Evolutionary conservation across 92 coral and sea anemone species (phyloP).

Genomic region (Phenganax subtilis): DNA sequence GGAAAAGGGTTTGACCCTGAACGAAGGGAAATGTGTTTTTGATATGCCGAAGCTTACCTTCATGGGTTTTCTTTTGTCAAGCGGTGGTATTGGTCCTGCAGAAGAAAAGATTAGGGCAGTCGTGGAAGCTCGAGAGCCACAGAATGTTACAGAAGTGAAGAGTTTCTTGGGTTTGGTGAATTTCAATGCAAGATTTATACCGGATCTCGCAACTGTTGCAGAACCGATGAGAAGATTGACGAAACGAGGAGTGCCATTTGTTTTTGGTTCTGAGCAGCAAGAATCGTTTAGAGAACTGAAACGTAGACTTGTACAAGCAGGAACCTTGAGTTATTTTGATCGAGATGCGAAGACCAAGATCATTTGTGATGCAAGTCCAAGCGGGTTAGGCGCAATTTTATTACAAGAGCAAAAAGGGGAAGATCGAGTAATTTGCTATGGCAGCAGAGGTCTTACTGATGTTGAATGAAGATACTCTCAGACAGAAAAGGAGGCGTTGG

Average conservation of each 20-base stretch:
- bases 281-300: slow-evolving; percentile 43
- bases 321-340: slow-evolving; percentile 35
- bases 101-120: slow-evolving; percentile 56
- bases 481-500: slow-evolving; percentile 49
- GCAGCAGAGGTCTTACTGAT: slow-evolving; percentile 44
- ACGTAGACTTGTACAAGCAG: slow-evolving; percentile 32
- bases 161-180: slow-evolving; percentile 52
- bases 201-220: slow-evolving; percentile 37
- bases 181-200: slow-evolving; percentile 43
- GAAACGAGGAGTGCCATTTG: slow-evolving; percentile 33
- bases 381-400: slow-evolving; percentile 47
- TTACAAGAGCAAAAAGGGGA: slow-evolving; percentile 40
- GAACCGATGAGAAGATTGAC: slow-evolving; percentile 46
- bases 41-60: slow-evolving; percentile 49
- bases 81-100: slow-evolving; percentile 49
- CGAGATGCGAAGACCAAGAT: slow-evolving; percentile 40
- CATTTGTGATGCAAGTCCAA: slow-evolving; percentile 57
- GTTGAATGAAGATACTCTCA: slow-evolving; percentile 42
- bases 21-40: slow-evolving; percentile 45
- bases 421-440: slow-evolving; percentile 44
- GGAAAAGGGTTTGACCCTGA: slow-evolving; percentile 49
- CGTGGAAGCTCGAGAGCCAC: slow-evolving; percentile 38
- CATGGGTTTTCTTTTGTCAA: slow-evolving; percentile 43
- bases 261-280: slow-evolving; percentile 34
- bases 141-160: slow-evolving; percentile 45